Percentiles rank a stretch among this genome's conserved stretches.
Evolutionary conservation across 2,113 vertebrate genomes (phyloP).

Genomic region (Taxidea taxus): DNA sequence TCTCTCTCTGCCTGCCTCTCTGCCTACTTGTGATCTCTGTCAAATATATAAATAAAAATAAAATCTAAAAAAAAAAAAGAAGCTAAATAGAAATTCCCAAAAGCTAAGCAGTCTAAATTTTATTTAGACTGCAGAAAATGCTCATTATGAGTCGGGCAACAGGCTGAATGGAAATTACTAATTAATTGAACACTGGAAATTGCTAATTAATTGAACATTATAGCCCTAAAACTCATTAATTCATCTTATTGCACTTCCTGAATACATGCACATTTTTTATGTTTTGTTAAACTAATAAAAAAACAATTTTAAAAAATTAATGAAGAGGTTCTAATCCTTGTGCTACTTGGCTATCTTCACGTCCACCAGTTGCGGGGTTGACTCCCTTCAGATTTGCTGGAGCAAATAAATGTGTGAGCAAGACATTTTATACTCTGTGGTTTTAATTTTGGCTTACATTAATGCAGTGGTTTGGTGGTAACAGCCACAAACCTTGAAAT

Average conservation of each 20-base stretch:
- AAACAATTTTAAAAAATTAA: constrained; percentile 37
- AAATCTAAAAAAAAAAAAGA: constrained; percentile 24
- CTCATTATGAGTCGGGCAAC: neutral
- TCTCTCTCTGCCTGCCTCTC: too few species aligned
- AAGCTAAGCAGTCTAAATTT: neutral
- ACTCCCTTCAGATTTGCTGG: neutral
- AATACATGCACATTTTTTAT: constrained; percentile 2
- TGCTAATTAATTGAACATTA: constrained; percentile 57
- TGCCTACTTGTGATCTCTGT: too few species aligned
- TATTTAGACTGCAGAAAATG: neutral
- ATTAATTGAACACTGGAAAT: constrained; percentile 59
- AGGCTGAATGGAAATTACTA: constrained; percentile 45
- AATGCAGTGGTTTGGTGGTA: constrained; percentile 8
- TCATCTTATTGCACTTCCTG: constrained; percentile 10
- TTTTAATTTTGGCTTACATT: constrained; percentile 11
- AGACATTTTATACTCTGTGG: neutral
- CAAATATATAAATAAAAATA: too few species aligned
- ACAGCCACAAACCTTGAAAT: constrained; percentile 30
- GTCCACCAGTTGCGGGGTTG: neutral
- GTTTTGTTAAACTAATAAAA: constrained; percentile 32
- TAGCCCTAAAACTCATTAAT: constrained; percentile 27
- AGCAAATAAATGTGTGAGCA: neutral
- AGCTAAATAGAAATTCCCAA: neutral
- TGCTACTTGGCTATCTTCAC: neutral
- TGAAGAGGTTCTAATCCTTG: neutral